A percentile compares a stretch with the other conserved stretches of the same genome.
Evolutionary conservation across 2,113 vertebrate species (phyloP).

Genomic region (Pycnonotus jocosus): DNA sequence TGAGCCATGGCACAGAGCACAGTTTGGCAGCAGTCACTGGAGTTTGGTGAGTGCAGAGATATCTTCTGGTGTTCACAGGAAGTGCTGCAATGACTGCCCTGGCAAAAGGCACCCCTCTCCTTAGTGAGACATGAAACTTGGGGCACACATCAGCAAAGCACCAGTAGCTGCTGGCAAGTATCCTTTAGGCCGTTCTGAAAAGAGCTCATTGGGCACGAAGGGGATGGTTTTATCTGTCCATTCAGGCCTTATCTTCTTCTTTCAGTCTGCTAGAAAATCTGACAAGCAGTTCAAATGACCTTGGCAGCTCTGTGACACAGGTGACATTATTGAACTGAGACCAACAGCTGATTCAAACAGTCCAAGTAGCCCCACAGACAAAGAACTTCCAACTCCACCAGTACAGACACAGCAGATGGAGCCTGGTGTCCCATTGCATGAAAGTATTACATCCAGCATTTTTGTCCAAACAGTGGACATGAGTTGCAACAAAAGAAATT

Average conservation of each 20-base stretch:
- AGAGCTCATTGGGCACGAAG: background rate
- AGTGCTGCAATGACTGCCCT: background rate
- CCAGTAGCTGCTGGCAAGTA: background rate
- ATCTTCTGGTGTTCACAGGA: background rate
- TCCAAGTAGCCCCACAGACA: background rate
- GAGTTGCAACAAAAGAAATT: background rate
- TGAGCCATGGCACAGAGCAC: accelerated
- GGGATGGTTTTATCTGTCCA: background rate
- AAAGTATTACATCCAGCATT: background rate
- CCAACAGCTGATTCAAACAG: background rate
- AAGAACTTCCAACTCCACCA: background rate
- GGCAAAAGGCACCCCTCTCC: background rate
- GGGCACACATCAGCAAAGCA: background rate
- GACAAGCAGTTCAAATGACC: background rate
- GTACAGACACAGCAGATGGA: background rate
- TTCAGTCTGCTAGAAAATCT: background rate
- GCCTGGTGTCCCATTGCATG: background rate
- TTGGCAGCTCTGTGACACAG: background rate
- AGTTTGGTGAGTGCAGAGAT: background rate
- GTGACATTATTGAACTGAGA: background rate
- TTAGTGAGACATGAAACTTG: background rate
- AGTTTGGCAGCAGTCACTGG: background rate
- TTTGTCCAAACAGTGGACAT: background rate
- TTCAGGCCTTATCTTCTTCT: background rate
- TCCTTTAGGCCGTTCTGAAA: background rate